These are phyloP conservation scores for Orchestia grillus DNA, from an alignment of 1,140 invertebrate species.

Conservation along the genomic window DNA sequence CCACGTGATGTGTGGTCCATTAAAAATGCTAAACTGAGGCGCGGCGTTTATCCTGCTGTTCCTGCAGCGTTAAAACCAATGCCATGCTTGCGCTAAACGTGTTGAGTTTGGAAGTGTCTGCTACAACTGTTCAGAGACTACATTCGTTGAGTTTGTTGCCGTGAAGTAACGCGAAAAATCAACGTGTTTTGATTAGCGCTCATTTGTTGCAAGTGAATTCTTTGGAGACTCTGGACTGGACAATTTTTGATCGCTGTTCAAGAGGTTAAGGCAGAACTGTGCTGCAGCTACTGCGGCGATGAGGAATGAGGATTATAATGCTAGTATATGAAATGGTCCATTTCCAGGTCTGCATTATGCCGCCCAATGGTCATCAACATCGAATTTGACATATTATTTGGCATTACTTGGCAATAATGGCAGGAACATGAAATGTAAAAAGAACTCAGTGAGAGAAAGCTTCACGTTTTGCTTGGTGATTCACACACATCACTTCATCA, in stretches of 20 bases:
- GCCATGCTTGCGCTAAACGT: background rate
- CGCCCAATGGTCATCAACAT: too few species aligned
- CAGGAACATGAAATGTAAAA: background rate
- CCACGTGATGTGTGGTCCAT: background rate
- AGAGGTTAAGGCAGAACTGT: background rate
- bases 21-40: background rate
- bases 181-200: background rate
- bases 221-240: background rate
- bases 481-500: background rate
- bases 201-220: background rate
- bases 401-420: too few species aligned
- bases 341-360: background rate
- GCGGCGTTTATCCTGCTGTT: background rate
- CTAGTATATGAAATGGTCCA: background rate
- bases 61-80: background rate
- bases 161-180: background rate
- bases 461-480: background rate
- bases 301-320: background rate
- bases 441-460: background rate
- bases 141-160: background rate
- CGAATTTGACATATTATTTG: too few species aligned
- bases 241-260: background rate
- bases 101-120: background rate
- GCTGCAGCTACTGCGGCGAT: background rate
- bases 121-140: background rate